phyloP scores from a whole-genome alignment of 2,797 vertebrate genomes.

The Brachyalestes nurse region DNA sequence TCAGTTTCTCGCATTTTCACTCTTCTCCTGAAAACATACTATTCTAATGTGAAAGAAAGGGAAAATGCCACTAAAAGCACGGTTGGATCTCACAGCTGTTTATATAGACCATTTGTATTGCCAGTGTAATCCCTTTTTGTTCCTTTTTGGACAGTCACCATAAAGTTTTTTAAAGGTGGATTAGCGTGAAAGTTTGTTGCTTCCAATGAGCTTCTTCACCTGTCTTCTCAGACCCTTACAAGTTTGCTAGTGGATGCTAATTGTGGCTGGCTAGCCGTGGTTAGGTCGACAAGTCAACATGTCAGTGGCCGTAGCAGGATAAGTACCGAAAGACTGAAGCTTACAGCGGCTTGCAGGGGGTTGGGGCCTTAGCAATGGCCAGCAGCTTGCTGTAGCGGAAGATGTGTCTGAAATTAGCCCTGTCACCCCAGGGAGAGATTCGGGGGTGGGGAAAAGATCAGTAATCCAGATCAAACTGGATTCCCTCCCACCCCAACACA shows the following conservation, averaged over 20 bases:
- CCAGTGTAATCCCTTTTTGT: background rate
- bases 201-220: constrained; percentile 40
- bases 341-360: constrained; percentile 50
- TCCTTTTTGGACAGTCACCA: background rate
- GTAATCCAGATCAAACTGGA: constrained; percentile 59
- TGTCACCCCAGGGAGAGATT: constrained; percentile 73
- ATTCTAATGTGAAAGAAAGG: constrained; percentile 16
- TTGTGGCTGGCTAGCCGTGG: constrained; percentile 69
- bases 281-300: constrained; percentile 68
- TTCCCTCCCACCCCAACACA: constrained; percentile 12
- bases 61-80: constrained; percentile 22
- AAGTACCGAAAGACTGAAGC: constrained; percentile 68
- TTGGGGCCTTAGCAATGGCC: constrained; percentile 50
- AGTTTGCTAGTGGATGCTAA: constrained; percentile 65
- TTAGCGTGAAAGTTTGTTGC: constrained; percentile 17
- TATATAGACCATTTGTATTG: constrained; percentile 16
- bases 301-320: constrained; percentile 66
- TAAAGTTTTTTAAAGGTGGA: constrained; percentile 9
- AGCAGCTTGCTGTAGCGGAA: constrained; percentile 76
- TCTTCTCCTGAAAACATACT: constrained; percentile 56
- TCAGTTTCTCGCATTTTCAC: constrained; percentile 65
- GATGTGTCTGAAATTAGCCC: constrained; percentile 82
- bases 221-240: constrained; percentile 10
- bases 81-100: constrained; percentile 22
- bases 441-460: constrained; percentile 50